Evolutionary conservation across 2,113 vertebrate species (phyloP), one percentile per base, ranked within the genome.

Genomic region (Hemibagrus wyckioides): DNA sequence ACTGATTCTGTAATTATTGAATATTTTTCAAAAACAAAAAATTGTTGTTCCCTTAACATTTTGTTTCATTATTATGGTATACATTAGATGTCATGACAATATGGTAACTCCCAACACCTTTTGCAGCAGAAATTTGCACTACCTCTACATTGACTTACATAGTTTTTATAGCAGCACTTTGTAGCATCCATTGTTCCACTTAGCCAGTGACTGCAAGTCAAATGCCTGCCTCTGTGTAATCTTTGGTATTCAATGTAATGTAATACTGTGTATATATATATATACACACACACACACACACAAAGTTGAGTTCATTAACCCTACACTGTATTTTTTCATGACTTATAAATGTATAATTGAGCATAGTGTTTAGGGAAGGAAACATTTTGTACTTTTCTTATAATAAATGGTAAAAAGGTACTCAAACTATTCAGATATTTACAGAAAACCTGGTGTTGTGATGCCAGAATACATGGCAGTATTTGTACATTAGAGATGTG

Each of bases 331-430:
- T 94, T 94, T 94, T 94, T 94, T 88, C 94, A 92, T 88, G 90
- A 90, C 83, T 23, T 87, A 85, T 92, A 94, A 94, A 94, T 94
- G 94, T 94, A 92, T 92, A 92, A 93, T 93, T 92, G n/a, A 93
- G 90, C 92, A 91, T 92, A 76, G 87, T 93, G 84, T 92, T 86
- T 90, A 88, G 87, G 90, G 86, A 83, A 41, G 56, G 63, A 87
- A 92, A 84, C 80, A 88, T 91, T 90, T 89, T 89, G 84, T 93
- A 92, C 30, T 36, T 77, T 77, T 85, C 92, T 92, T 93, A 80
- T 93, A 92, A 83, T 13, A 86, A 92, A 48, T 92, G 90, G 88
- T 91, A 90, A 92, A 44, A 61, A 39, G 59, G 73, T 79, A 57
- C 84, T 17, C 54, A 23, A 85, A 61, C 82, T 59, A 33, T 90